Percentiles rank a stretch among this genome's conserved stretches.
Evolutionary conservation across 92 coral and sea anemone species (phyloP).

Genomic region (Porites evermanni): DNA sequence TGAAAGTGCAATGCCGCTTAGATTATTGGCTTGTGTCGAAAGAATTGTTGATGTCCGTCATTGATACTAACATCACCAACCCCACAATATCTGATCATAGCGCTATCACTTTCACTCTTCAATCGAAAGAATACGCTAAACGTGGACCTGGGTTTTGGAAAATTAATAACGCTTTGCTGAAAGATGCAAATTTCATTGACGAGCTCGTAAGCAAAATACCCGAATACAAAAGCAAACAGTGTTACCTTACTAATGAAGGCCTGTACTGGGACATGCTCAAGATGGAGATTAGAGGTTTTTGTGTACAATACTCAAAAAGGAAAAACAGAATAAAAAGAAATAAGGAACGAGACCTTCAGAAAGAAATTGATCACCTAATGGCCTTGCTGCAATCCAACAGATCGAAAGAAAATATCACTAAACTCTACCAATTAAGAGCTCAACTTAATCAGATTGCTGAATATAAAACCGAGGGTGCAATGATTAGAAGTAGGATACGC

Average conservation of each 20-base stretch:
- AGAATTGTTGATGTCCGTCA: no score
- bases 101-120: neutral
- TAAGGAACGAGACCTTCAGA: neutral
- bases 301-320: neutral
- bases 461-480: neutral
- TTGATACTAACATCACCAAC: no score
- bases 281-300: neutral
- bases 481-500: neutral
- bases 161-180: neutral
- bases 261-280: conserved; percentile 6
- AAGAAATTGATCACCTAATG: neutral
- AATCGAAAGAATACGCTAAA: conserved; percentile 16
- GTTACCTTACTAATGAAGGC: neutral
- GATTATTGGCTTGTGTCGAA: neutral
- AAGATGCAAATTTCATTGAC: neutral
- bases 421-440: neutral
- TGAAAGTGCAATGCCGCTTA: neutral
- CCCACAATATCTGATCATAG: neutral
- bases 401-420: neutral
- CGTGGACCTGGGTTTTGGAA: conserved; percentile 11
- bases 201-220: neutral
- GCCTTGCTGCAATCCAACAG: neutral
- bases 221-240: neutral
- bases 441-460: neutral
- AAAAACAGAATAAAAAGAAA: neutral